Evolutionary conservation across 1,140 invertebrate species (phyloP), one percentile per base, ranked within the genome.

Genomic region (Aethina tumida): DNA sequence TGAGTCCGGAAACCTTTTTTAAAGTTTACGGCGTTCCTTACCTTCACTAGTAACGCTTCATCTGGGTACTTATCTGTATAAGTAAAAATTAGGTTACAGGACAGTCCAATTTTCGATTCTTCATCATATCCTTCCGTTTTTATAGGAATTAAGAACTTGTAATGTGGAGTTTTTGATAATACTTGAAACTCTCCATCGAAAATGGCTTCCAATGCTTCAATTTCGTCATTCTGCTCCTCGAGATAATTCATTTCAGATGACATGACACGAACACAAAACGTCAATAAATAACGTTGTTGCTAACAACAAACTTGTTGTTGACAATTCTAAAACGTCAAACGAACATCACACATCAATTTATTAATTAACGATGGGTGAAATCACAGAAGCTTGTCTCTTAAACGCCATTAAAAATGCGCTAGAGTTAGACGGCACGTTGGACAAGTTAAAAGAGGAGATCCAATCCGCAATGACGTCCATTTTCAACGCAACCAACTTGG

Each of bases 221-320:
- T 74, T 72, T 96, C 92, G 63, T 83, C 86, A 13, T 59, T 66
- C 60, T 95, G 91, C 57, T 96, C 90, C 59, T 94, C 90, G 59
- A 75, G 68, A 53, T 92, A 89, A 70, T 93, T 85, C 79, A 92
- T 93, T n/a, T n/a, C n/a, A n/a, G n/a, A n/a, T n/a, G n/a, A n/a
- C n/a, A n/a, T n/a, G n/a, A n/a, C n/a, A n/a, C n/a, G n/a, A n/a
- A n/a, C n/a, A n/a, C n/a, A n/a, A n/a, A n/a, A n/a, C n/a, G n/a
- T n/a, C n/a, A n/a, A n/a, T n/a, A n/a, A n/a, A n/a, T n/a, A n/a
- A n/a, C n/a, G n/a, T n/a, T n/a, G n/a, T n/a, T n/a, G n/a, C n/a
- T n/a, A n/a, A n/a, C n/a, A n/a, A n/a, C n/a, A n/a, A n/a, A n/a
- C n/a, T n/a, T n/a, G n/a, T n/a, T n/a, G n/a, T n/a, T n/a, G n/a